Percentiles rank a stretch among this genome's conserved stretches.
phyloP scores from a whole-genome alignment of 2,113 vertebrate genomes.

The Jaculus jaculus region DNA sequence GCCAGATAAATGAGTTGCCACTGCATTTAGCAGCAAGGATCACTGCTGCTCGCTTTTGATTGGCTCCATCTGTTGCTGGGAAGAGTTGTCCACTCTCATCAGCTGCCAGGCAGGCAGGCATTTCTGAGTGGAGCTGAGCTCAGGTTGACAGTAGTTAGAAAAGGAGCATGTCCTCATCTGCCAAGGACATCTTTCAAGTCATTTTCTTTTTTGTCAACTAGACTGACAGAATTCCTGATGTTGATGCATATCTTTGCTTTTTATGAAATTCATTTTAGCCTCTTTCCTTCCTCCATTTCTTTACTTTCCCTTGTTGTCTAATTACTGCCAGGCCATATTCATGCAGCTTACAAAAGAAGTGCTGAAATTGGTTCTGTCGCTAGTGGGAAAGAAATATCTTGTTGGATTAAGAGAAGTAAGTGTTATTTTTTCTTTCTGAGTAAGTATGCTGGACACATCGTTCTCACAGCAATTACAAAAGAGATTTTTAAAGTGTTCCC shows the following conservation, averaged over 20 bases:
- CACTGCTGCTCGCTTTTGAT: constrained; percentile 60
- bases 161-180: constrained; percentile 43
- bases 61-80: constrained; percentile 76
- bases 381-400: constrained; percentile 34
- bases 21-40: constrained; percentile 23
- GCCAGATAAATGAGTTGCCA: constrained; percentile 72
- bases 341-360: constrained; percentile 61
- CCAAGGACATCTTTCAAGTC: constrained; percentile 60
- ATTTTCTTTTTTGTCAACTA: neutral
- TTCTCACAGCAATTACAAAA: constrained; percentile 63
- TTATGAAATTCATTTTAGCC: neutral
- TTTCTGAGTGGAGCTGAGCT: constrained; percentile 55
- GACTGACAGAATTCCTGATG: constrained; percentile 23
- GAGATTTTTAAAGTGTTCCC: constrained; percentile 48
- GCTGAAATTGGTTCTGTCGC: constrained; percentile 6
- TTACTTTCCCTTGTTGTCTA: constrained; percentile 28
- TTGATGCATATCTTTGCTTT: constrained; percentile 44
- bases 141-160: constrained; percentile 58
- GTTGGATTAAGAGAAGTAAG: constrained; percentile 62
- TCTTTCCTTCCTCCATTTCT: too few relatives aligned
- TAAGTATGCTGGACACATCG: constrained; percentile 42
- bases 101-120: constrained; percentile 54
- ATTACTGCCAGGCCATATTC: constrained; percentile 57
- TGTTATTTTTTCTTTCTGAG: constrained; percentile 45
- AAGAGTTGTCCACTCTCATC: constrained; percentile 31